These are phyloP conservation scores for Montipora capitata DNA, from an alignment of 92 coral and sea anemone genomes.

Conservation along the genomic window DNA sequence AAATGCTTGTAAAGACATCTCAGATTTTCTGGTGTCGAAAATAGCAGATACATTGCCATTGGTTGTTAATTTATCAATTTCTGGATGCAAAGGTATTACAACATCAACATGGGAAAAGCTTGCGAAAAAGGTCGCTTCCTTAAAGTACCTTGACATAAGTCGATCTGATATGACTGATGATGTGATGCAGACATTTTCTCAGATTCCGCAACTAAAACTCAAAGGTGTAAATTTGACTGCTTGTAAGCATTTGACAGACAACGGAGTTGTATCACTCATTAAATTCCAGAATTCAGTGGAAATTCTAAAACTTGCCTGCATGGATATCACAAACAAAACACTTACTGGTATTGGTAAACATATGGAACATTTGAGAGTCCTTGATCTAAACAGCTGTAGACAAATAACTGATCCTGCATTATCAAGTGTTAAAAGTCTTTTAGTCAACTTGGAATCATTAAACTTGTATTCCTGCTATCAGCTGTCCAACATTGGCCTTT, in stretches of 20 bases:
- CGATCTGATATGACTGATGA: constrained; percentile 91
- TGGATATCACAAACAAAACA: constrained; percentile 85
- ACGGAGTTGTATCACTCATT: constrained; percentile 83
- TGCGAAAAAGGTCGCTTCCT: constrained; percentile 51
- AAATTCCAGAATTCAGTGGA: constrained; percentile 78
- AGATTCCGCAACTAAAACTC: constrained; percentile 71
- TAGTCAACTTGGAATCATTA: constrained; percentile 62
- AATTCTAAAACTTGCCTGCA: constrained; percentile 79
- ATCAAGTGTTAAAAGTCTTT: constrained; percentile 49
- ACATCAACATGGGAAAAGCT: constrained; percentile 76
- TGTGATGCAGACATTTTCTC: constrained; percentile 76
- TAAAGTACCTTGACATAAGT: constrained; percentile 81
- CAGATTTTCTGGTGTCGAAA: constrained; percentile 79
- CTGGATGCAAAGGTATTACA: constrained; percentile 81
- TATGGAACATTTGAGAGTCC: constrained; percentile 53
- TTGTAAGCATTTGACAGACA: constrained; percentile 87
- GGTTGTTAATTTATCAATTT: constrained; percentile 69
- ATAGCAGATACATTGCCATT: constrained; percentile 58
- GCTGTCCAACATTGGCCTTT: constrained; percentile 75
- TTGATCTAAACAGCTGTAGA: constrained; percentile 92
- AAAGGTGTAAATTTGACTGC: constrained; percentile 81
- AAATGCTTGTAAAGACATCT: constrained; percentile 79
- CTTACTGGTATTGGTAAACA: constrained; percentile 81
- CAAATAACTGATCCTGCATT: constrained; percentile 85
- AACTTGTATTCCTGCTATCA: constrained; percentile 93